Evolutionary conservation across 1,140 invertebrate genomes (phyloP).

Genomic region (Cydia amplana): DNA sequence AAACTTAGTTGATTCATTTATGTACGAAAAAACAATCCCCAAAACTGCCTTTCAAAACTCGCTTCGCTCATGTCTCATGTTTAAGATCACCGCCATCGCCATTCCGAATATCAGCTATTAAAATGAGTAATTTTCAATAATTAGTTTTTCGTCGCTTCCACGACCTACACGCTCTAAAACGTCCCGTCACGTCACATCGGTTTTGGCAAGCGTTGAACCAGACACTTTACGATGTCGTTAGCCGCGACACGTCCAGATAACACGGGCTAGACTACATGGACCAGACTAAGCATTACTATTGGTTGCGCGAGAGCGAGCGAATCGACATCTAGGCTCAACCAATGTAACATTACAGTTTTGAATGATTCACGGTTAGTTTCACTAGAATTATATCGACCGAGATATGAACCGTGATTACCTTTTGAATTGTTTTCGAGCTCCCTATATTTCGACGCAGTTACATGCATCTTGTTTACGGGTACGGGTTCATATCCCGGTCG

Average conservation of each 20-base stretch:
- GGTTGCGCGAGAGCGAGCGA: neutral
- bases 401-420: too few relatives aligned
- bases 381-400: too few relatives aligned
- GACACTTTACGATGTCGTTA: conserved; percentile 31
- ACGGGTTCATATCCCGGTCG: too few relatives aligned
- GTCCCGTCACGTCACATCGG: neutral
- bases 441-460: too few relatives aligned
- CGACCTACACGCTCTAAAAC: conserved; percentile 24
- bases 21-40: too few relatives aligned
- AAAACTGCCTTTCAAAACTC: too few relatives aligned
- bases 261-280: conserved; percentile 1
- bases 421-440: too few relatives aligned
- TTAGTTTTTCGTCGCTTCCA: neutral
- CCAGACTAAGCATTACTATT: neutral
- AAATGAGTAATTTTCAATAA: neutral
- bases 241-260: conserved; percentile 16
- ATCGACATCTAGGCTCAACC: neutral
- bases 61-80: neutral
- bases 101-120: neutral
- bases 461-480: too few relatives aligned
- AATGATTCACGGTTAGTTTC: too few relatives aligned
- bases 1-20: too few relatives aligned
- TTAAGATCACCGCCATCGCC: neutral
- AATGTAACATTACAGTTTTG: too few relatives aligned
- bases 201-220: conserved; percentile 22